A percentile compares a stretch with the other conserved stretches of the same genome.
Evolutionary conservation across 2,888 invertebrate genomes (phyloP).

Genomic region (Steromphala cineraria): DNA sequence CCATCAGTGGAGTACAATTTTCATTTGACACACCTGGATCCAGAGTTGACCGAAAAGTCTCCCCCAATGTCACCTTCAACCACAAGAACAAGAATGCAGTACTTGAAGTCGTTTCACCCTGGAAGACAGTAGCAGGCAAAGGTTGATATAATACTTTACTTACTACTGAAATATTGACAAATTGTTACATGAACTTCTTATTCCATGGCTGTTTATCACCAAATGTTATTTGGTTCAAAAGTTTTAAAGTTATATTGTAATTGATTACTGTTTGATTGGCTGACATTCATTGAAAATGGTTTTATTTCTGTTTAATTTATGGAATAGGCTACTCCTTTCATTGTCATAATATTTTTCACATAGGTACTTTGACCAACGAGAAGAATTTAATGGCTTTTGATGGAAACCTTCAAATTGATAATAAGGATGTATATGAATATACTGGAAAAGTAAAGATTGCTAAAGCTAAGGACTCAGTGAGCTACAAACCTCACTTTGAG

Average conservation of each 20-base stretch:
- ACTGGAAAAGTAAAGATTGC: neutral
- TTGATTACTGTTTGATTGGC: no score
- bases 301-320: no score
- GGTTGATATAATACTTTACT: conserved; percentile 46
- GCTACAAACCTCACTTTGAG: conserved; percentile 38
- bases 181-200: neutral
- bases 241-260: no score
- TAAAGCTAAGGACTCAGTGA: neutral
- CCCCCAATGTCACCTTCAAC: conserved; percentile 65
- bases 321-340: no score
- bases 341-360: no score
- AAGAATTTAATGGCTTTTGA: conserved; percentile 14
- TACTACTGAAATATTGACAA: neutral
- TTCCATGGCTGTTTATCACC: no score
- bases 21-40: conserved; percentile 90
- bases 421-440: neutral
- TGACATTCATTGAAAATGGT: neutral
- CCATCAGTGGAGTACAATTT: conserved; percentile 42
- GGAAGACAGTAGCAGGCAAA: conserved; percentile 61
- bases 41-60: conserved; percentile 81
- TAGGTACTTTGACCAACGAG: conserved; percentile 39
- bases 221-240: neutral
- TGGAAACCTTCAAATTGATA: neutral
- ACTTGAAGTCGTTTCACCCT: conserved; percentile 66
- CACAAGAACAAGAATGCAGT: conserved; percentile 55